These are phyloP conservation scores for Centroberyx gerrardi DNA, from an alignment of 2,797 vertebrate genomes.

Conservation along the genomic window DNA sequence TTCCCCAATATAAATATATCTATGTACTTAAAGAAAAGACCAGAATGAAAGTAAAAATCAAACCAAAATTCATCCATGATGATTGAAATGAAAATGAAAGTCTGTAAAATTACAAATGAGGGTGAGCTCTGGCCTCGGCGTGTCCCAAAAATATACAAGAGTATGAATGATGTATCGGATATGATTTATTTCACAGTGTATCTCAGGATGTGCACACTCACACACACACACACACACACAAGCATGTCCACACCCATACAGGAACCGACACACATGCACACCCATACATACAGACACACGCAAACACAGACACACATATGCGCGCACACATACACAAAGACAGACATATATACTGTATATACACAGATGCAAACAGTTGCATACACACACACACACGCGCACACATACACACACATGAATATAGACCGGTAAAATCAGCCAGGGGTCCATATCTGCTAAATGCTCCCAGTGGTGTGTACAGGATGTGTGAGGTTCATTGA, in stretches of 20 bases:
- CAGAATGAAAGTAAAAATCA: constrained; percentile 55
- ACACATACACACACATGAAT: neutral
- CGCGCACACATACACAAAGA: neutral
- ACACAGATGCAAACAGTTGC: too few relatives aligned
- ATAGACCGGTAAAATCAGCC: constrained; percentile 60
- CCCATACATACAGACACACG: constrained; percentile 4
- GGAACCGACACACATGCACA: constrained; percentile 31
- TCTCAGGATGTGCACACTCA: constrained; percentile 59
- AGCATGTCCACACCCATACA: constrained; percentile 13
- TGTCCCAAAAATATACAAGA: constrained; percentile 77
- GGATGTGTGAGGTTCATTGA: constrained; percentile 70
- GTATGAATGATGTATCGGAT: constrained; percentile 72
- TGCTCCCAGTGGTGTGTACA: constrained; percentile 64
- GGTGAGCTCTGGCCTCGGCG: constrained; percentile 52
- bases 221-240: neutral
- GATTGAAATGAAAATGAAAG: constrained; percentile 61
- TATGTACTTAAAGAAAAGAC: constrained; percentile 67
- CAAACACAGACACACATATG: neutral
- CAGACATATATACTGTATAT: neutral
- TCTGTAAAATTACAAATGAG: constrained; percentile 72
- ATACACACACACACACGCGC: constrained; percentile 3
- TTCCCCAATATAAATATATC: constrained; percentile 78
- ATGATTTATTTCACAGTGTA: constrained; percentile 83
- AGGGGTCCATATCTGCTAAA: constrained; percentile 63
- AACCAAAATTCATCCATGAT: constrained; percentile 48